Base-by-base conservation (phyloP, 1,140 invertebrate species). In the Trichonephila inaurata region DNA sequence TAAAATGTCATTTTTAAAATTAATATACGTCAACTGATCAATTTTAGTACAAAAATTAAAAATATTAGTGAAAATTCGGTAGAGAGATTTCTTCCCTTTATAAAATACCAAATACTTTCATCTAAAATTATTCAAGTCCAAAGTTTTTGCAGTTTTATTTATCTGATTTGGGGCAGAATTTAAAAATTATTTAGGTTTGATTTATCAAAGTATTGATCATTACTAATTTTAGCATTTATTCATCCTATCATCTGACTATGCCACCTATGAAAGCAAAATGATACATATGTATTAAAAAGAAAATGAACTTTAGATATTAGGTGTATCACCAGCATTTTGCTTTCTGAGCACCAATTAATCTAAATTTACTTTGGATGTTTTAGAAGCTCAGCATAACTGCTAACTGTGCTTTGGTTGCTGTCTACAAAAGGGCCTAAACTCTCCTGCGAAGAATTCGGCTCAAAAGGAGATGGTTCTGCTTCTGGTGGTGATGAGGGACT, bases 391-490 rank as follows among this genome's bases (percentile, higher is more conserved):
- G 94, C 89, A 66, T 94, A 92, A 62, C 94, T 95, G 69, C 91
- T 95, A n/a, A 95, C 94, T 58, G 94, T 95, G 92, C 92, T 94
- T 60, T 95, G 94, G 81, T 95, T 95, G 82, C 94, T 95, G 72
- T 94, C 94, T 1, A 86, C 61, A 62, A 82, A 94, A 19, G 93
- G 94, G 19, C 88, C 82, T 44, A 95, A 44, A 94, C 94, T 94
- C 89, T 95, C 94, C 33, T 94, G 94, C 0, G 94, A 95, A 40
- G 94, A 95, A 33, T 89, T 95, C 44, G 94, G 94, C 77, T 94
- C 94, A n/a, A 94, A 94, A 6, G 88, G 92, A 44, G 92, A 92
- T 12, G 62, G 64, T 24, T 89, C 94, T 18, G n/a, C 62, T 58
- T 1, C 86, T 1, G 94, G 86, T n/a, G 93, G 89, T 18, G 33